phyloP scores from a whole-genome alignment of 2,888 invertebrate species.

The Ornithoptera priamus region DNA sequence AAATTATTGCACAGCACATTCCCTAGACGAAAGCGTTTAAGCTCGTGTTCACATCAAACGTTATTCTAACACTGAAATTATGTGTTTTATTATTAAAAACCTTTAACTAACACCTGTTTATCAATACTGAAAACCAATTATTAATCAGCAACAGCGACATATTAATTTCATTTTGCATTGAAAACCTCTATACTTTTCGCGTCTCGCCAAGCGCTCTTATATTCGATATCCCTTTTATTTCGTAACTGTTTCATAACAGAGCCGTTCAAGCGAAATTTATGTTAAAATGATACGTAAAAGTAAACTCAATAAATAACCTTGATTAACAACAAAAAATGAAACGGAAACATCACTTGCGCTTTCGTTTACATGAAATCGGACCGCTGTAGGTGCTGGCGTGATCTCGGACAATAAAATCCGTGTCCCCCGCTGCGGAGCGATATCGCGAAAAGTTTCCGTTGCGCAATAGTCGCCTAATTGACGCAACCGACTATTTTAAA shows the following conservation, averaged over 20 bases:
- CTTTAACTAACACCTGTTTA: neutral
- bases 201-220: neutral
- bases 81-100: neutral
- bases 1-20: neutral
- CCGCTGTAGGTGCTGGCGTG: conserved; percentile 56
- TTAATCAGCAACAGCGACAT: neutral
- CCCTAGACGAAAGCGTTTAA: neutral
- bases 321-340: conserved; percentile 40
- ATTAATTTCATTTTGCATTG: neutral
- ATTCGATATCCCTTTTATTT: neutral
- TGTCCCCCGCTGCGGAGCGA: conserved; percentile 62
- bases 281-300: conserved; percentile 29
- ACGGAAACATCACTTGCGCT: conserved; percentile 49
- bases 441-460: conserved; percentile 67
- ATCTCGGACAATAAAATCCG: conserved; percentile 64
- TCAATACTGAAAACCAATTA: neutral
- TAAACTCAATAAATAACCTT: conserved; percentile 42
- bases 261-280: conserved; percentile 23
- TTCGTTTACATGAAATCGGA: conserved; percentile 49
- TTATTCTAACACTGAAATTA: neutral
- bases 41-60: neutral
- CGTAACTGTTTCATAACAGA: conserved; percentile 11
- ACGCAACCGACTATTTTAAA: conserved; percentile 65
- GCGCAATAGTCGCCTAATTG: conserved; percentile 66
- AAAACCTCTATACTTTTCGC: neutral